Conservation (phyloP, 2,113 vertebrate species). For the Anas platyrhynchos region DNA sequence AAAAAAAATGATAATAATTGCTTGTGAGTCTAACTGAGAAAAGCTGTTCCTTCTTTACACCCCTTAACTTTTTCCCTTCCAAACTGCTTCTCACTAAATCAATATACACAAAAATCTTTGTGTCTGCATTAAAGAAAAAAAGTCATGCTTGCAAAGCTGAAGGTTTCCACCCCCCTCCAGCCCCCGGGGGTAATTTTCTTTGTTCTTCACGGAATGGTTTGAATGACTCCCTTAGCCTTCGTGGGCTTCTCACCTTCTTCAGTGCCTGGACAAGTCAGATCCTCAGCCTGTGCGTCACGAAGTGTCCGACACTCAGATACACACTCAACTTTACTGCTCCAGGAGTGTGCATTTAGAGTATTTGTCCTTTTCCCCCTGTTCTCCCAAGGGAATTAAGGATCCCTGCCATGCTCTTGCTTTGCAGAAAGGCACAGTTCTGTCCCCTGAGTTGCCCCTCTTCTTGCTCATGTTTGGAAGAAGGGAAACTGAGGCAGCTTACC, state of each 20-base stretch:
- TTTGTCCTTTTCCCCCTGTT: not conserved
- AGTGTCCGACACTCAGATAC: not conserved
- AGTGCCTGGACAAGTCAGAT: not conserved
- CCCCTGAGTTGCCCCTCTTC: not conserved
- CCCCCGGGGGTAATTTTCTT: not conserved
- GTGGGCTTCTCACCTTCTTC: accelerated
- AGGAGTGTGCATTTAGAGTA: not conserved
- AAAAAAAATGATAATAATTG: not conserved
- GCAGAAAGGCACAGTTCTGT: not conserved
- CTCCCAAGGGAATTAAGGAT: not conserved
- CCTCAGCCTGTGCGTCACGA: not conserved
- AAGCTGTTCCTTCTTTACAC: not conserved
- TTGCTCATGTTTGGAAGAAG: not conserved
- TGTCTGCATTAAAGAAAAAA: accelerated
- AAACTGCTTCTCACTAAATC: not conserved
- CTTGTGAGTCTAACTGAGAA: not conserved
- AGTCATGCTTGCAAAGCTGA: not conserved
- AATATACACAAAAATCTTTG: not conserved
- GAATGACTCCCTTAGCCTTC: not conserved
- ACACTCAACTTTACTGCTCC: accelerated
- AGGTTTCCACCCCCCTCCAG: not conserved
- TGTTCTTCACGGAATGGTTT: not conserved
- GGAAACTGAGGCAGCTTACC: not conserved
- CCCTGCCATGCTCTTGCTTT: accelerated
- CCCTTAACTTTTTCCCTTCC: not conserved